phyloP scores from a whole-genome alignment of 2,888 invertebrate species.

The Asteroscopus sphinx region DNA sequence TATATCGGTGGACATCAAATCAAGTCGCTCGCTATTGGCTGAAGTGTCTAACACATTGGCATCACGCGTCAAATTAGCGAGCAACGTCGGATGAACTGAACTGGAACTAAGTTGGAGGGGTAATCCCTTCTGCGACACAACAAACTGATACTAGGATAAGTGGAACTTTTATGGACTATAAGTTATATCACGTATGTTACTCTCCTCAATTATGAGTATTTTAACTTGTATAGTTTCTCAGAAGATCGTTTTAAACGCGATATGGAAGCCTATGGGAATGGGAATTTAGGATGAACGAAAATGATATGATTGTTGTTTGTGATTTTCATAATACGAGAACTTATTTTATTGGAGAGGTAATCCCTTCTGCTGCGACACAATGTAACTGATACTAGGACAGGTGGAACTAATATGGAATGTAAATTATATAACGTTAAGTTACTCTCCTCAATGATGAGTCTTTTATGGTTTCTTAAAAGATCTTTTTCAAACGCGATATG shows the following conservation, averaged over 20 bases:
- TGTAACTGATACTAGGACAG: slow-evolving; percentile 17
- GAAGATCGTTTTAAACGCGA: too few relatives aligned
- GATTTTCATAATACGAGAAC: too few relatives aligned
- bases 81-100: slow-evolving; percentile 49
- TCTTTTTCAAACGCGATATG: too few relatives aligned
- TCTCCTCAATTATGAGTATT: slow-evolving; percentile 10
- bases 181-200: slow-evolving; percentile 21
- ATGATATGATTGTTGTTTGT: too few relatives aligned
- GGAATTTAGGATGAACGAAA: too few relatives aligned
- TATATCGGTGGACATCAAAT: slow-evolving; percentile 23
- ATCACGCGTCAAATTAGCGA: slow-evolving; percentile 64
- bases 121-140: slow-evolving; percentile 39
- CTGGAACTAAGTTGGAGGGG: slow-evolving; percentile 44
- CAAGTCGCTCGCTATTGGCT: slow-evolving; percentile 15
- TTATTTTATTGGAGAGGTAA: slow-evolving; percentile 42
- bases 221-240: background rate
- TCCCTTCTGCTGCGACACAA: slow-evolving; percentile 38
- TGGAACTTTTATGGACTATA: slow-evolving; percentile 8
- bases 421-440: slow-evolving; percentile 22
- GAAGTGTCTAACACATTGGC: slow-evolving; percentile 44
- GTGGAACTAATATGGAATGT: slow-evolving; percentile 7
- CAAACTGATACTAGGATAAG: slow-evolving; percentile 16
- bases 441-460: slow-evolving; percentile 9
- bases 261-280: too few relatives aligned
- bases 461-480: background rate